Evolutionary conservation across 2,113 vertebrate genomes (phyloP), one percentile per base, ranked within the genome.

Genomic region (Genyomyrus donnyi): DNA sequence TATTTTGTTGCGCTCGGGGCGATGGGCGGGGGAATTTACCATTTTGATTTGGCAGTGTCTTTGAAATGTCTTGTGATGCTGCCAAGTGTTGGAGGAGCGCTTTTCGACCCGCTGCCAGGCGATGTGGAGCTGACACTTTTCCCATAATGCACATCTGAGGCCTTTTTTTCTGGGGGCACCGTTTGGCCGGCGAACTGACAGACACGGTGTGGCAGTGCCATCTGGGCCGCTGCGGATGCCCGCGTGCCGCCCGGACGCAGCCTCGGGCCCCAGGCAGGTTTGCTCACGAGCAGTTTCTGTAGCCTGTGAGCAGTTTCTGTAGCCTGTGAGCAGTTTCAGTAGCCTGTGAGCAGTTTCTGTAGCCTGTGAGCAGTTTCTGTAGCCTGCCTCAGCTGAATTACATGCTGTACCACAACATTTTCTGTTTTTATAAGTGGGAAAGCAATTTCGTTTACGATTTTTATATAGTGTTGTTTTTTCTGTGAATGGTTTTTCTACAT

Each of bases 141-240:
- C 49, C 49, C 24, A 52, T 50, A 27, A 87, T 87, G 10, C 24
- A 35, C n/a, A 45, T 24, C 83, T 24, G 83, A 80, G 31, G 45
- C 39, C 83, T 11, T 2, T 46, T 46, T 84, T 45, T 85, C 45
- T 45, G 39, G 83, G 83, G 45, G 42, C 83, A 48, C 17, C 19
- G 21, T 85, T 85, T 85, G 83, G 45, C 83, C 39, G 9, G 45
- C 35, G 17, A 42, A 19, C 74, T 80, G 74, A 42, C 74, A 80
- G 74, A 80, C 74, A 80, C 74, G 35, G 35, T 80, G 74, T 80
- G 74, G 74, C 83, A 85, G 21, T 48, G 83, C 83, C 83, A 85
- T 48, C 39, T 46, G 42, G 17, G 19, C 77, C 21, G 15, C 42
- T 85, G 17, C 45, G 8, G 35, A 39, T 48, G 7, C 45, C 83